Percentiles rank a stretch among this genome's conserved stretches.
phyloP scores from a whole-genome alignment of 1,140 invertebrate species.

The Lerema accius region DNA sequence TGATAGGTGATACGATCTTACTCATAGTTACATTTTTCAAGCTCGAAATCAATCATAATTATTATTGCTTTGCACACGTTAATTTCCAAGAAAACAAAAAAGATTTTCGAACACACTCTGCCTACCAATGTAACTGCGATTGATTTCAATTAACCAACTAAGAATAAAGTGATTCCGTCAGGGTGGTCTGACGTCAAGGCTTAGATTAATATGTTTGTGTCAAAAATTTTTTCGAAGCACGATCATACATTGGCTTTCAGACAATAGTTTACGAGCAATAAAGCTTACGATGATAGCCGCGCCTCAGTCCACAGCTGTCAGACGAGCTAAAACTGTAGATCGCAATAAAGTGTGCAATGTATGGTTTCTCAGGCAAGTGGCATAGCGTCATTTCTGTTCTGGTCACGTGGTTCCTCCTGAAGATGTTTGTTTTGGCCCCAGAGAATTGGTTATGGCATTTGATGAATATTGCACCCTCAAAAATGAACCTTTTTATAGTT shows the following conservation, averaged over 20 bases:
- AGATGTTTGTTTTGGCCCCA: no score
- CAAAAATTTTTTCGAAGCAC: slow-evolving; percentile 16
- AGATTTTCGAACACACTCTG: no score
- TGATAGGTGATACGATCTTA: no score
- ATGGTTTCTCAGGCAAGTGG: slow-evolving; percentile 24
- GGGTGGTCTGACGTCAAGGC: not conserved
- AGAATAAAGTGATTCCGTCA: not conserved
- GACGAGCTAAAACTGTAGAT: slow-evolving; percentile 40
- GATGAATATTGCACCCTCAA: no score
- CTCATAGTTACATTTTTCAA: no score
- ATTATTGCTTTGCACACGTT: no score
- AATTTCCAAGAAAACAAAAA: no score
- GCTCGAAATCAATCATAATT: no score
- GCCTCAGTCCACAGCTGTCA: slow-evolving; percentile 49
- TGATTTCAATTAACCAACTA: not conserved
- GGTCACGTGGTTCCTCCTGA: slow-evolving; percentile 10
- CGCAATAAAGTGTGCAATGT: slow-evolving; percentile 28
- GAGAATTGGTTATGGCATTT: no score
- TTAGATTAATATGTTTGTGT: not conserved
- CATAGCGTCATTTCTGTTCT: slow-evolving; percentile 15
- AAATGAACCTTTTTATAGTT: no score
- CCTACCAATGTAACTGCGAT: no score
- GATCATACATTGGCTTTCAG: slow-evolving; percentile 41
- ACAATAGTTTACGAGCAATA: slow-evolving; percentile 68
- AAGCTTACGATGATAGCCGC: slow-evolving; percentile 58